phyloP scores from a whole-genome alignment of 2,888 invertebrate genomes.

The Hypomecis punctinalis region DNA sequence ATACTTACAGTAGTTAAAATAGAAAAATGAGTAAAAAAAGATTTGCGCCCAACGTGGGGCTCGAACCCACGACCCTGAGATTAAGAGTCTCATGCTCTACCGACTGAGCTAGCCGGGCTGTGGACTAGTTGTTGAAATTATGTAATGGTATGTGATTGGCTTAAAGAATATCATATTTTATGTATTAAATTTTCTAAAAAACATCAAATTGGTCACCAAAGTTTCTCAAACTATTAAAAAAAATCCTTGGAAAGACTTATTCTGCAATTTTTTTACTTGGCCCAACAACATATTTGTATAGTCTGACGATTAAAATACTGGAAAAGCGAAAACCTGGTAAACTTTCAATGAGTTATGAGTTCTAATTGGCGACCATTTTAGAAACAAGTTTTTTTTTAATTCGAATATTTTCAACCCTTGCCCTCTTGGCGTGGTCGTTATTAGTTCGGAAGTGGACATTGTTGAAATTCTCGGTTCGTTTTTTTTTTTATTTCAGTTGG shows the following conservation, averaged over 20 bases:
- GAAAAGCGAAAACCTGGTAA: conserved; percentile 1
- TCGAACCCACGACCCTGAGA: conserved; percentile 88
- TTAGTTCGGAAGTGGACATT: conserved; percentile 41
- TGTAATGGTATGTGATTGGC: not conserved
- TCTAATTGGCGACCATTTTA: conserved; percentile 47
- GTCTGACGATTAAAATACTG: too few species aligned
- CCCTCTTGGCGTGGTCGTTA: conserved; percentile 36
- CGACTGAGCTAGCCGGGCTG: conserved; percentile 86
- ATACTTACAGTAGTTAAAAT: too few species aligned
- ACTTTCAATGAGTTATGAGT: conserved; percentile 25
- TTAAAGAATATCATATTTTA: too few species aligned
- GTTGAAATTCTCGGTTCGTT: conserved; percentile 17
- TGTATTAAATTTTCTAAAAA: not conserved
- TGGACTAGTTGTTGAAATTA: accelerated
- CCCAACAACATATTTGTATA: too few species aligned
- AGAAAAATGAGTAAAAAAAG: conserved; percentile 36
- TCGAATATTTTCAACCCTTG: conserved; percentile 15
- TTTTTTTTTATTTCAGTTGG: conserved; percentile 7
- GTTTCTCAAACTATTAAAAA: not conserved
- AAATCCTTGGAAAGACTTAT: conserved; percentile 2
- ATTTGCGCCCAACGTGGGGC: conserved; percentile 85
- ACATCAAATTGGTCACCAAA: not conserved
- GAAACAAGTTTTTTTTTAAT: conserved; percentile 28
- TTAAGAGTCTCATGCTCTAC: conserved; percentile 87
- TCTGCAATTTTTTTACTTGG: not conserved